phyloP scores from a whole-genome alignment of 2,888 invertebrate species.

The Sarcophaga carnaria region DNA sequence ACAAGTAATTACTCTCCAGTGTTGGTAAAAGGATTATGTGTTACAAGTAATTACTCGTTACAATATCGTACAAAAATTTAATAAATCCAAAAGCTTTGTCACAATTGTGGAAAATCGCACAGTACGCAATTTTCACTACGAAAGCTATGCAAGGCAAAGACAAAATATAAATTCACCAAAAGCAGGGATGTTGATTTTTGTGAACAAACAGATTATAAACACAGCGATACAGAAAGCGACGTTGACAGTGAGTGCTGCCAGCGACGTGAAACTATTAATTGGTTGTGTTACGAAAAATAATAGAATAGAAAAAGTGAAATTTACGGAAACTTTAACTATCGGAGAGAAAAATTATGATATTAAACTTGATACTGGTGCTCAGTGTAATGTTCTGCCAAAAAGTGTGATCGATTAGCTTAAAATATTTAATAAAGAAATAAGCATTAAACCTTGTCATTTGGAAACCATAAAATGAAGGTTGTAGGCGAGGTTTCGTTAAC shows the following conservation, averaged over 20 bases:
- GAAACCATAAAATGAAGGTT: conserved; percentile 15
- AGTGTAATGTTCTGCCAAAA: conserved; percentile 13
- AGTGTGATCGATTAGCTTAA: no score
- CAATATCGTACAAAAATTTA: background rate
- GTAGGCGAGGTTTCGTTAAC: background rate
- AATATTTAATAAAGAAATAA: background rate
- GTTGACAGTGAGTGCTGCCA: background rate
- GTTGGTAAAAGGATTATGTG: no score
- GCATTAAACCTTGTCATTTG: conserved; percentile 5
- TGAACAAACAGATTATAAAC: background rate
- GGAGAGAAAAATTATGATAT: background rate
- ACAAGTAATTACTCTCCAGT: no score
- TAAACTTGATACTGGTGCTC: conserved; percentile 32
- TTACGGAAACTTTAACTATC: conserved; percentile 12
- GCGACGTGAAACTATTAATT: conserved; percentile 25
- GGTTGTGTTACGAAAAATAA: background rate
- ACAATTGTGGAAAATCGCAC: background rate
- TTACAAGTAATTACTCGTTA: no score
- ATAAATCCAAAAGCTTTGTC: background rate
- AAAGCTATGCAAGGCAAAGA: background rate
- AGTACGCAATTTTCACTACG: background rate
- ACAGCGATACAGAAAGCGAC: background rate
- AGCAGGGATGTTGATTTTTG: conserved; percentile 2
- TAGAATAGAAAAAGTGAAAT: background rate
- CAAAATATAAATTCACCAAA: background rate